These are phyloP conservation scores for Bubo blakistoni DNA, from an alignment of 2,113 vertebrate species.

Conservation along the genomic window DNA sequence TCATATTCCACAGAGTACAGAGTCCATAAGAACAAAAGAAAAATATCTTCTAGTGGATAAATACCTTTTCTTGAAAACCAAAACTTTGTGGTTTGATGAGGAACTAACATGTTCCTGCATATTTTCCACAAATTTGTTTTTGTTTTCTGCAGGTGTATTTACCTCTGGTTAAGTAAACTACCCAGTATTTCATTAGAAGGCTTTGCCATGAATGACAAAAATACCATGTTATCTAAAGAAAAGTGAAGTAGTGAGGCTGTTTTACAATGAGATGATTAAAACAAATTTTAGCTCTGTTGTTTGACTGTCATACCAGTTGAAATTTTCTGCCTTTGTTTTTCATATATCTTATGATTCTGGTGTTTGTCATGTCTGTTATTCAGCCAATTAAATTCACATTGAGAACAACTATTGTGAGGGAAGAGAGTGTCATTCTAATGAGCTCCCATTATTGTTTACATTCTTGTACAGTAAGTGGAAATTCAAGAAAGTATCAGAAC, in stretches of 20 bases:
- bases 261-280: background rate
- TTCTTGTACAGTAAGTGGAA: background rate
- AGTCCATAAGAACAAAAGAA: background rate
- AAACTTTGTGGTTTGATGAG: background rate
- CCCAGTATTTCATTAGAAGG: background rate
- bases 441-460: constrained; percentile 51
- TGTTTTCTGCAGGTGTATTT: background rate
- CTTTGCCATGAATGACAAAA: background rate
- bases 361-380: background rate
- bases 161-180: background rate
- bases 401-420: background rate
- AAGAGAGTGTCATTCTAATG: constrained; percentile 36
- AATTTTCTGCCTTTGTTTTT: background rate
- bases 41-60: background rate
- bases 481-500: background rate
- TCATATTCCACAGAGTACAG: background rate
- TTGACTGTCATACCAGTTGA: background rate
- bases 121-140: background rate
- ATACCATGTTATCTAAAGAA: background rate
- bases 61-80: background rate
- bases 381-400: constrained; percentile 45
- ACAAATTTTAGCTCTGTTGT: background rate
- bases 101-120: background rate
- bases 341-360: background rate
- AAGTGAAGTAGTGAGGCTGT: background rate